Base-by-base conservation (phyloP, 2,797 vertebrate species). In the Florisuga fusca region DNA sequence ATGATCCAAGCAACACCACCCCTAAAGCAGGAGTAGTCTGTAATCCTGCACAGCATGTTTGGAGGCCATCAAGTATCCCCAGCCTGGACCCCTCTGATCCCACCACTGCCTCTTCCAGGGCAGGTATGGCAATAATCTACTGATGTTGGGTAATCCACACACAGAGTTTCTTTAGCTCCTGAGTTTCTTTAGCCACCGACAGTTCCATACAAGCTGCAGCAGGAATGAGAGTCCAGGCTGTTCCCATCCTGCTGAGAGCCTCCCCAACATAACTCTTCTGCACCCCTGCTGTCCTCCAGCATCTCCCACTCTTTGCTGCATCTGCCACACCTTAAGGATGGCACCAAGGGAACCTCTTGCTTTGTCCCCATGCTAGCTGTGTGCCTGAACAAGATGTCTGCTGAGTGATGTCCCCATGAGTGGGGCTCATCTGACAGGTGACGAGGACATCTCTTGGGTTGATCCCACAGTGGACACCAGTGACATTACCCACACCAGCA, bases 11-110 rank as follows among this genome's bases (percentile, higher is more conserved):
- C 2, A 5, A 43, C 22, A 4, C 21, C 6, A 8, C 13, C 23
- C 45, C 71, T 71, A 45, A 61, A 61, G 46, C 36, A 55, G 58
- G 20, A 66, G 36, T 5, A 16, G n/a, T 7, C 38, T 20, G 46
- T n/a, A 53, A 58, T 21, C 69, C 62, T 29, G 15, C 2, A 0
- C 8, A 29, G 31, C 2, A 1, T 4, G 5, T 45, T 12, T 22
- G 22, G 34, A 50, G 31, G n/a, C 48, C 34, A 61, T 34, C 2
- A 1, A 71, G 23, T 4, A 3, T 14, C 61, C n/a, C 25, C 45
- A 58, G 50, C 38, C 54, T 50, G 72, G 45, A 26, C 5, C 12
- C 21, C 73, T 57, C 27, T 29, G 33, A 67, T 45, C 48, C 38
- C 79, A 80, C 27, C 57, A 53, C 31, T 1, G 7, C 34, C 23